Conservation (phyloP, 2,888 invertebrate genomes). For the Scaptomyza polygonia region DNA sequence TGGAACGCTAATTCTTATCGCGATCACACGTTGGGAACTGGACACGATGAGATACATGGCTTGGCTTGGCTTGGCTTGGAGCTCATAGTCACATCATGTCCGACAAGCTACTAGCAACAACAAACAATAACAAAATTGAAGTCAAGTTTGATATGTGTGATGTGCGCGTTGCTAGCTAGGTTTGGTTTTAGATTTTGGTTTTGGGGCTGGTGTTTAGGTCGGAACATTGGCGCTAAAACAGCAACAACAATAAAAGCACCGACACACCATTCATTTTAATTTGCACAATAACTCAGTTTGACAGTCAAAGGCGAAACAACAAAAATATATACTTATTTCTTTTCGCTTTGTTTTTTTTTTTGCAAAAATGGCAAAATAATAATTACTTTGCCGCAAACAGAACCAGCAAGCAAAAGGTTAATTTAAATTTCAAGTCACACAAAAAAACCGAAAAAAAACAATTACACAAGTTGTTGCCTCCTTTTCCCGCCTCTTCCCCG, state of each 20-base stretch:
- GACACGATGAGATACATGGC: conserved; percentile 70
- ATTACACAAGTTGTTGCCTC: conserved; percentile 33
- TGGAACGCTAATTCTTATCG: conserved; percentile 72
- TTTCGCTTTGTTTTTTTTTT: not conserved
- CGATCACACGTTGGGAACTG: conserved; percentile 60
- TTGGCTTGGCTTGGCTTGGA: conserved; percentile 24
- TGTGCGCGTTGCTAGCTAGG: conserved; percentile 32
- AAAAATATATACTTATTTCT: conserved; percentile 19
- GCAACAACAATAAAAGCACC: conserved; percentile 68
- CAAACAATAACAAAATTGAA: conserved; percentile 41
- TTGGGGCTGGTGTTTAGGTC: conserved; percentile 3
- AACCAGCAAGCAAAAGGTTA: conserved; percentile 51
- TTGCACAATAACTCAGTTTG: conserved; percentile 69
- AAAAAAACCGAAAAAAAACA: conserved; percentile 30
- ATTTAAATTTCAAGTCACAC: conserved; percentile 83
- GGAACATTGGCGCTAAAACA: conserved; percentile 62
- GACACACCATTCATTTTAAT: conserved; percentile 82
- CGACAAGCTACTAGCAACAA: conserved; percentile 63
- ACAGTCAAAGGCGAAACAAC: conserved; percentile 52
- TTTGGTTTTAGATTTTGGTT: conserved; percentile 1
- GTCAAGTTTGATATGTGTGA: conserved; percentile 65
- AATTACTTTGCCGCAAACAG: conserved; percentile 53
- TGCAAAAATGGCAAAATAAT: conserved; percentile 57
- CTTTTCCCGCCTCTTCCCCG: not conserved
- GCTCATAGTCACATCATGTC: conserved; percentile 79